Base-by-base conservation (phyloP, 2,797 vertebrate species). In the Siniperca undulata region DNA sequence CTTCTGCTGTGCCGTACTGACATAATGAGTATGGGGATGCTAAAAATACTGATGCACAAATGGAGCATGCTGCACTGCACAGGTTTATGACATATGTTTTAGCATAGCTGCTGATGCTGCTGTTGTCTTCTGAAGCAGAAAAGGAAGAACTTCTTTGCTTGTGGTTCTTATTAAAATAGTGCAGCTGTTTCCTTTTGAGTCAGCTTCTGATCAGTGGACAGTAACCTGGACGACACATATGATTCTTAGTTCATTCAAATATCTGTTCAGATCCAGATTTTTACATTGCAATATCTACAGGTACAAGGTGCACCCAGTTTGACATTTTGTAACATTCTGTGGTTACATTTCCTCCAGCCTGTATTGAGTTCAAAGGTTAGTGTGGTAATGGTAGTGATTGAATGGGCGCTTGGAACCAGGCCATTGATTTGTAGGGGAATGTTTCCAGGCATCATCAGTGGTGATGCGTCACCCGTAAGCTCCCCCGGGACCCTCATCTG, bases 31-130 rank as follows among this genome's bases (percentile, higher is more conserved):
- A 58, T 81, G 75, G 85, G 24, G 75, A 87, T 83, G 88, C 94
- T 95, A 96, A 95, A 95, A 95, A 96, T 96, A 96, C 91, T 84
- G 60, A 75, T 16, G 80, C 84, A 78, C 93, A 94, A 95, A 91
- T 89, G 81, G 90, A 89, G 82, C 89, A 76, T 65, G 82, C 81
- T 76, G 87, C 83, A 67, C 85, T 83, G 85, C 88, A 87, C 89
- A 88, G 68, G 30, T 34, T 70, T 83, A 70, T 84, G 86, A 85
- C 81, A 87, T 82, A 77, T 89, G 83, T 85, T 88, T 69, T 52
- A 62, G 38, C 38, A 9, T 17, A 58, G 80, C 62, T 80, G 74
- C 72, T 77, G 78, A 79, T 81, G 76, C 73, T 81, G 70, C 65
- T 68, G 71, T 78, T 46, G 56, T 72, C 30, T 64, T 40, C 60